These are phyloP conservation scores for Drosophila santomea DNA, from an alignment of 1,140 invertebrate species.

Conservation along the genomic window DNA sequence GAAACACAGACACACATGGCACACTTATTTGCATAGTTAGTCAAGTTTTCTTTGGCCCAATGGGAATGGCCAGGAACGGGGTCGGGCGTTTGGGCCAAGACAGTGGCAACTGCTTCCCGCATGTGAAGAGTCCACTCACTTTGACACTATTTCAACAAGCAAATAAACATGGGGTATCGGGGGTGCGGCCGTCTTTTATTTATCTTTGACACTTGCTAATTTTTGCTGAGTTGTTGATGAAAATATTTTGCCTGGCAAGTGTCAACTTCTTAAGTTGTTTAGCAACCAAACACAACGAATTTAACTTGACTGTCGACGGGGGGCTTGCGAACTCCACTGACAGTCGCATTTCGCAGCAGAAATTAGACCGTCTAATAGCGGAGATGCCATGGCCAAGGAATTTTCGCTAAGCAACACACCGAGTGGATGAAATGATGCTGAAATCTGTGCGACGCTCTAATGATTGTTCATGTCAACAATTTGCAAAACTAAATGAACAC, in stretches of 20 bases:
- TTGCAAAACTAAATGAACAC: conserved; percentile 84
- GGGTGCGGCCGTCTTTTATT: conserved; percentile 57
- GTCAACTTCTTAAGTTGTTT: conserved; percentile 84
- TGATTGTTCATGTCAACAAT: conserved; percentile 83
- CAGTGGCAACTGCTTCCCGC: conserved; percentile 38
- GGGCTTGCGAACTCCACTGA: conserved; percentile 16
- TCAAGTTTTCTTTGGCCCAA: conserved; percentile 65
- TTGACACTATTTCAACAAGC: conserved; percentile 77
- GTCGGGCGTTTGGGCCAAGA: conserved; percentile 22
- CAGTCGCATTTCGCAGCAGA: conserved; percentile 35
- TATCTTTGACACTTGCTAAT: conserved; percentile 84
- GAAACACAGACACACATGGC: conserved; percentile 61
- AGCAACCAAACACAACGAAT: conserved; percentile 66
- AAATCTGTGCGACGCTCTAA: conserved; percentile 76
- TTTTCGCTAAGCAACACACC: conserved; percentile 3
- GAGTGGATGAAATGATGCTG: conserved; percentile 52
- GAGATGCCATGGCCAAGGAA: conserved; percentile 27
- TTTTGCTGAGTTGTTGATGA: conserved; percentile 72
- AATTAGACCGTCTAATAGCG: conserved; percentile 36
- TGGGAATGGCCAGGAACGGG: conserved; percentile 17
- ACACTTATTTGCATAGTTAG: conserved; percentile 78
- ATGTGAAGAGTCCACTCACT: conserved; percentile 79
- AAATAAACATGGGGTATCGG: conserved; percentile 59
- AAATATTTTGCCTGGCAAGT: conserved; percentile 71
- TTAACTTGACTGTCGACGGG: conserved; percentile 36